These are phyloP conservation scores for Carapus acus DNA, from an alignment of 2,797 vertebrate species.

Conservation along the genomic window DNA sequence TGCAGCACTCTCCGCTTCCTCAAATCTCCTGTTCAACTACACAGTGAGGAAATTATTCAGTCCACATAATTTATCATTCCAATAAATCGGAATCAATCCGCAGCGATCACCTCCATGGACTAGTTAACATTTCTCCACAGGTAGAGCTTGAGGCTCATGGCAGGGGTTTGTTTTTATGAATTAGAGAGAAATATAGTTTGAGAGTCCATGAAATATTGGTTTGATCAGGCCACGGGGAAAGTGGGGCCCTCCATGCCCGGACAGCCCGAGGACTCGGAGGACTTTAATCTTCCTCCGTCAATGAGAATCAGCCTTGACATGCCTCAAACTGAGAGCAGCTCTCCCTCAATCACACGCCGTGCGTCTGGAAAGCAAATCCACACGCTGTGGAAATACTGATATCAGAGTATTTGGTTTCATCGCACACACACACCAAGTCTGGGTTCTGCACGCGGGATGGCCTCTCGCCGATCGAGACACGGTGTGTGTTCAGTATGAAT, in stretches of 20 bases:
- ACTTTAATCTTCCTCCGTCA: conserved; percentile 49
- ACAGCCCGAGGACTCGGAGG: conserved; percentile 34
- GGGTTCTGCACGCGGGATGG: not conserved
- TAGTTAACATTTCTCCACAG: too few species aligned
- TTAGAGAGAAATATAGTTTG: not conserved
- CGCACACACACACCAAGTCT: conserved; percentile 27
- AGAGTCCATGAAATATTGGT: conserved; percentile 6
- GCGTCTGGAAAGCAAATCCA: conserved; percentile 58
- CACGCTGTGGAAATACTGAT: conserved; percentile 64
- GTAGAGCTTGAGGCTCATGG: conserved; percentile 4
- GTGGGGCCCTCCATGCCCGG: conserved; percentile 14
- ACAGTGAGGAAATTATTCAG: too few species aligned
- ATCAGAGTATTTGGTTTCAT: conserved; percentile 63
- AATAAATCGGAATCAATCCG: not conserved
- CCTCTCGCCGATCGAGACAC: not conserved
- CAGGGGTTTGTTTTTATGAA: conserved; percentile 3
- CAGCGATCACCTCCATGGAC: conserved; percentile 5
- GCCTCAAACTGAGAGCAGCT: conserved; percentile 61
- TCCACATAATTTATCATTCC: not conserved
- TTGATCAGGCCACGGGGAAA: conserved; percentile 6
- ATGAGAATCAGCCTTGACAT: conserved; percentile 61
- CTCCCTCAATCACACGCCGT: conserved; percentile 63
- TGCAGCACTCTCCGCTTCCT: too few species aligned
- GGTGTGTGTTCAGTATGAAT: not conserved
- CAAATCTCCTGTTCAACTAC: too few species aligned